Conservation (phyloP, 2,888 invertebrate genomes). For the Hetaerina titia region DNA sequence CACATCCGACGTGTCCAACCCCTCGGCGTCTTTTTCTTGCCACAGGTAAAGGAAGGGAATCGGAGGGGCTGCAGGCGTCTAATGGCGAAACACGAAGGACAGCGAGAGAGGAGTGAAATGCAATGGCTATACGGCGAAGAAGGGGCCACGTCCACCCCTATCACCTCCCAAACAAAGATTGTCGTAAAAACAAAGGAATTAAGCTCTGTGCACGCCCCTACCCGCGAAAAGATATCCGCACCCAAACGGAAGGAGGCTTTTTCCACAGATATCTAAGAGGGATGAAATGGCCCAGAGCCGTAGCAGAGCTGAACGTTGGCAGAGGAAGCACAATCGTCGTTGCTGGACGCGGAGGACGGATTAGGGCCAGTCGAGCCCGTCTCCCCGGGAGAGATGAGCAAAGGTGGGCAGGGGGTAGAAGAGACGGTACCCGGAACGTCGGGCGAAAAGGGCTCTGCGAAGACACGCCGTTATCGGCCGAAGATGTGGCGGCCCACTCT, state of each 20-base stretch:
- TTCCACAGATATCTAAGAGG: background rate
- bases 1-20: background rate
- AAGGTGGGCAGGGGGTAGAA: background rate
- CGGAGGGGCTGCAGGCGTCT: background rate
- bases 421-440: too few species aligned
- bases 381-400: background rate
- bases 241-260: background rate
- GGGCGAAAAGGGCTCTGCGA: background rate
- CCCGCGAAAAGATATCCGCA: background rate
- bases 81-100: background rate
- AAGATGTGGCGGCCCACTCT: background rate
- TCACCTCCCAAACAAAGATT: background rate
- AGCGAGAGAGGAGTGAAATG: background rate
- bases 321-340: conserved; percentile 19
- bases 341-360: background rate
- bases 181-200: conserved; percentile 45
- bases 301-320: background rate
- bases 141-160: background rate
- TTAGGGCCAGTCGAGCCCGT: background rate
- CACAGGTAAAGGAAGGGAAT: background rate
- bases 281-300: background rate
- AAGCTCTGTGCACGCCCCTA: background rate
- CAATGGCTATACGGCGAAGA: conserved; percentile 9
- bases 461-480: background rate
- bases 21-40: background rate